Evolutionary conservation across 2,797 vertebrate species (phyloP).

Genomic region (Myoxocephalus aenaeus): DNA sequence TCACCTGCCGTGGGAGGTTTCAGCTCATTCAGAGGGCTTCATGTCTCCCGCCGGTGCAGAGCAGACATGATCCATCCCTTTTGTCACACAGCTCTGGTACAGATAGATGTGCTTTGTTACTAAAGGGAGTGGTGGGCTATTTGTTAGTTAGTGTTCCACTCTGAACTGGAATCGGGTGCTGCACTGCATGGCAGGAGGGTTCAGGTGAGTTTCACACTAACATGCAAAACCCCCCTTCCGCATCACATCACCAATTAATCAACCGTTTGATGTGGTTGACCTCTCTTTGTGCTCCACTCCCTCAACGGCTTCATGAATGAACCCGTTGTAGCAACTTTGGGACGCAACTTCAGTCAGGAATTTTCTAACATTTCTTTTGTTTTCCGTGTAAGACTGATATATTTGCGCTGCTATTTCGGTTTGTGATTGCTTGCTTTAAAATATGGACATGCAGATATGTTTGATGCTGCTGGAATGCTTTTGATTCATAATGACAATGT

Average conservation of each 20-base stretch:
- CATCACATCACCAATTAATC: slow-evolving; percentile 68
- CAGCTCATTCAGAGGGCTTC: slow-evolving; percentile 34
- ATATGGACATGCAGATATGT: background rate
- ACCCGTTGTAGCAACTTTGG: slow-evolving; percentile 60
- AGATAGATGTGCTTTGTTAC: slow-evolving; percentile 67
- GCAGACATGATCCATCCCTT: slow-evolving; percentile 50
- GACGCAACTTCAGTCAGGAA: slow-evolving; percentile 59
- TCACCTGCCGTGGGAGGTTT: slow-evolving; percentile 49
- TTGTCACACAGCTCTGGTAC: slow-evolving; percentile 48
- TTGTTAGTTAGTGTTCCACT: slow-evolving; percentile 56
- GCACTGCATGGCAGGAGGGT: slow-evolving; percentile 46
- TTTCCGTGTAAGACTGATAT: slow-evolving; percentile 39
- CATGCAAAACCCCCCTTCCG: slow-evolving; percentile 17
- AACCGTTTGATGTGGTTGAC: slow-evolving; percentile 72
- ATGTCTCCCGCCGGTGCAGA: slow-evolving; percentile 19
- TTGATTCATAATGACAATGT: slow-evolving; percentile 1
- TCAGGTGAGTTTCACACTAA: slow-evolving; percentile 42
- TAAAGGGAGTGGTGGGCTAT: slow-evolving; percentile 65
- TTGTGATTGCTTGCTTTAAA: slow-evolving; percentile 14
- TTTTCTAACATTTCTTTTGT: slow-evolving; percentile 50
- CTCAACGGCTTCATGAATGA: slow-evolving; percentile 68
- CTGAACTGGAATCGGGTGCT: slow-evolving; percentile 37
- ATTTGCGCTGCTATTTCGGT: slow-evolving; percentile 36
- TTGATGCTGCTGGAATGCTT: background rate
- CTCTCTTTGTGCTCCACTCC: slow-evolving; percentile 67